phyloP scores from a whole-genome alignment of 1,140 invertebrate species.

The Magallana ariakensis region DNA sequence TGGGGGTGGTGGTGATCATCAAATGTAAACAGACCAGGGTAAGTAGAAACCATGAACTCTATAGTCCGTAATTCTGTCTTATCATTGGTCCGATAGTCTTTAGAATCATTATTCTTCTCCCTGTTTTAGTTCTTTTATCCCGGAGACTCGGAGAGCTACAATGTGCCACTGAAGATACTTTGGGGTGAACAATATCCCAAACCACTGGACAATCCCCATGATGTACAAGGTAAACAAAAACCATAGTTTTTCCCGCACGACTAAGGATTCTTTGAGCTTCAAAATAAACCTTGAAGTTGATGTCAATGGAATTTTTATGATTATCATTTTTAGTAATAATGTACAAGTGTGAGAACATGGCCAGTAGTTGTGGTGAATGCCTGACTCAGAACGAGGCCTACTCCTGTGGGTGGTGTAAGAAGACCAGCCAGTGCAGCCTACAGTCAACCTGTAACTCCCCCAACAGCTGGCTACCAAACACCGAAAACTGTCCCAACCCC shows the following conservation, averaged over 20 bases:
- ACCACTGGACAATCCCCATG: constrained; percentile 75
- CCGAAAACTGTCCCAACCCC: constrained; percentile 68
- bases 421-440: constrained; percentile 61
- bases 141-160: constrained; percentile 61
- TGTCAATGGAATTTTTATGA: neutral
- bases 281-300: too few species aligned
- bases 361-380: constrained; percentile 74
- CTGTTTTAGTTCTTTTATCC: constrained; percentile 74
- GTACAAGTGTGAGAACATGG: constrained; percentile 78
- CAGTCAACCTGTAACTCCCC: constrained; percentile 56
- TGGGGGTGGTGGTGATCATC: neutral
- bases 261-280: too few species aligned
- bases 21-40: constrained; percentile 20
- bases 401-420: constrained; percentile 77
- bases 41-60: neutral
- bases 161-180: constrained; percentile 73
- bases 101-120: constrained; percentile 5
- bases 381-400: constrained; percentile 67
- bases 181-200: constrained; percentile 67
- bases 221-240: constrained; percentile 71
- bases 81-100: neutral
- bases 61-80: neutral
- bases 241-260: neutral
- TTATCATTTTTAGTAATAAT: constrained; percentile 73
- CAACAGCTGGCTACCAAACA: constrained; percentile 62